Conservation (phyloP, 37 sponge, comb jelly and placozoan species). For the Spongia lamella region DNA sequence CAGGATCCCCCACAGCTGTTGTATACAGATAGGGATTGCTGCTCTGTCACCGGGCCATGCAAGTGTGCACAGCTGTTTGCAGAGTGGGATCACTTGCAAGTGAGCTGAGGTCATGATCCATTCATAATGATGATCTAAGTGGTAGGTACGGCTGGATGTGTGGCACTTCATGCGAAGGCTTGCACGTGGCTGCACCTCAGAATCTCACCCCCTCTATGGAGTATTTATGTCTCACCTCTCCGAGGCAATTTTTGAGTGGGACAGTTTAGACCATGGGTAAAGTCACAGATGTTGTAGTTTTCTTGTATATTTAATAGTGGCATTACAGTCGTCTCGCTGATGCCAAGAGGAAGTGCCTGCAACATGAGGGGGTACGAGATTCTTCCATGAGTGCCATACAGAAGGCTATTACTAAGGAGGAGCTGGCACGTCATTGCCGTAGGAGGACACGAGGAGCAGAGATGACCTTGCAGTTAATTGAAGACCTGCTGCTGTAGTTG, state of each 20-base stretch:
- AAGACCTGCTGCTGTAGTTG: slow-evolving; percentile 26
- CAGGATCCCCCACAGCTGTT: no score
- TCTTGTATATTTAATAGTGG: no score
- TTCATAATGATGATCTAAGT: no score
- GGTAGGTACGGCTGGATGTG: slow-evolving; percentile 24
- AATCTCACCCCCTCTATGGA: no score
- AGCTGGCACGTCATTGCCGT: slow-evolving; percentile 43
- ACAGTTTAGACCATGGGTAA: no score
- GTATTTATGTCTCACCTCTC: no score
- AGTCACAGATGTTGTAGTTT: no score
- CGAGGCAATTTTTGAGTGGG: no score
- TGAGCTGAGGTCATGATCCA: no score
- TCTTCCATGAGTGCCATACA: slow-evolving; percentile 18
- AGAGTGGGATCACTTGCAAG: no score
- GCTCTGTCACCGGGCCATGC: no score
- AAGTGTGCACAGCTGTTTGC: no score
- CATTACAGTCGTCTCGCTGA: background rate
- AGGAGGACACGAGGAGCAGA: slow-evolving; percentile 18
- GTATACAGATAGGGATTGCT: slow-evolving; percentile 53
- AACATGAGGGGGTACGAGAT: slow-evolving; percentile 18
- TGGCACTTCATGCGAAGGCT: slow-evolving; percentile 61
- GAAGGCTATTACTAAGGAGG: slow-evolving; percentile 37
- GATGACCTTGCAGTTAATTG: slow-evolving; percentile 9
- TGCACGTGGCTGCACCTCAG: slow-evolving; percentile 25
- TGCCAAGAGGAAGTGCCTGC: slow-evolving; percentile 21